phyloP scores from a whole-genome alignment of 2,113 vertebrate genomes.

The Cheirogaleus medius region DNA sequence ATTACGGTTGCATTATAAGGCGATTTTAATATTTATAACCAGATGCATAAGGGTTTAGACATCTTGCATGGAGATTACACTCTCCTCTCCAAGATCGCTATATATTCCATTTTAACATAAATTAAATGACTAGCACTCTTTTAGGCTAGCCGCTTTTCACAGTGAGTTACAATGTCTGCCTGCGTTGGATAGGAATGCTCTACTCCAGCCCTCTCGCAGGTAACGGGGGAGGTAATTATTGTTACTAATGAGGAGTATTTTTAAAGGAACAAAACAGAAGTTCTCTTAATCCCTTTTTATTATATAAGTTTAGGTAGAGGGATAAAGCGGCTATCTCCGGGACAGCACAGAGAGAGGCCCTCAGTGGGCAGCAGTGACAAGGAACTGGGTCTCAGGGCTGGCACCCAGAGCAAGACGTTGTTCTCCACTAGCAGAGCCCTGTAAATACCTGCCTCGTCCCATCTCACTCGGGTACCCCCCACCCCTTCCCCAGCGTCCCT shows the following conservation, averaged over 20 bases:
- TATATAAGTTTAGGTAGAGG: accelerated
- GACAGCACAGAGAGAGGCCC: neutral
- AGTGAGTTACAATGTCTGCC: neutral
- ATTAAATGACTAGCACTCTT: neutral
- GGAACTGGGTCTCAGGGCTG: accelerated
- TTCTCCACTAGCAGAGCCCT: no score
- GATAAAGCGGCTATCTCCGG: accelerated
- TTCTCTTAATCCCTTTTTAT: neutral
- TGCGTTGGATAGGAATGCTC: neutral
- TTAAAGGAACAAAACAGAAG: neutral
- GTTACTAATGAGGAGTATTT: neutral
- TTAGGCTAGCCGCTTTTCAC: accelerated
- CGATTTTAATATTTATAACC: neutral
- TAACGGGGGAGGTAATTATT: neutral
- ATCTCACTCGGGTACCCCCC: neutral
- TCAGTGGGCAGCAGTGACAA: accelerated
- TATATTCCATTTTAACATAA: neutral
- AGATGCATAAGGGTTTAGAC: neutral
- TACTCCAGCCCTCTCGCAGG: accelerated
- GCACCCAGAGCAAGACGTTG: accelerated
- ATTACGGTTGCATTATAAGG: no score
- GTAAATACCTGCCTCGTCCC: no score
- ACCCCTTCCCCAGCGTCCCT: neutral
- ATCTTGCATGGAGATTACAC: neutral
- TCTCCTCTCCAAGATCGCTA: neutral